Evolutionary conservation across 2,797 vertebrate genomes (phyloP).

Genomic region (Acridotheres tristis): DNA sequence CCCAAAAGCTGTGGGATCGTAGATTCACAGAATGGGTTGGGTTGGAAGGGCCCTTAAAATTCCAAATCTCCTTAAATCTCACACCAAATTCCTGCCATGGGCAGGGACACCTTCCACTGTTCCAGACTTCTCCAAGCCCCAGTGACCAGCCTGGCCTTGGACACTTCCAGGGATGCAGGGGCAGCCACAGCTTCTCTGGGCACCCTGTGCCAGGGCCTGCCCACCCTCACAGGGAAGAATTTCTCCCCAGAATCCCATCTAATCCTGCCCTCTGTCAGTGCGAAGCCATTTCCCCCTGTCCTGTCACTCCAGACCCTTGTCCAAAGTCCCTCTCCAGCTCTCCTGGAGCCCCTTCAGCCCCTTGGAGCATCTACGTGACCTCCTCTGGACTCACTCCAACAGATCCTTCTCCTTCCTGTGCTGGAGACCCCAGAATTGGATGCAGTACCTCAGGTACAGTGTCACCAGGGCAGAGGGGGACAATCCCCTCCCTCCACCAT

Average conservation of each 20-base stretch:
- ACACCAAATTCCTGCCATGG: neutral
- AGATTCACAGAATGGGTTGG: neutral
- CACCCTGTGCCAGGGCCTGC: neutral
- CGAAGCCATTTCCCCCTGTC: neutral
- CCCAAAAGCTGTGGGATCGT: accelerated
- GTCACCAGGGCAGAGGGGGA: neutral
- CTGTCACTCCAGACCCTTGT: neutral
- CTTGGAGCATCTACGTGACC: neutral
- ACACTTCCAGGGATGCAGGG: neutral
- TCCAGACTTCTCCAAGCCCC: neutral
- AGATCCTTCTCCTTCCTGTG: neutral
- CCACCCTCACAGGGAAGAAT: neutral
- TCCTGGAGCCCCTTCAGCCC: neutral
- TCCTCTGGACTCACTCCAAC: neutral
- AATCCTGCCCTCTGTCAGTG: neutral
- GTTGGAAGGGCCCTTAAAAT: neutral
- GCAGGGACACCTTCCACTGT: neutral
- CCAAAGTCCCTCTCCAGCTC: neutral
- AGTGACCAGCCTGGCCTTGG: accelerated
- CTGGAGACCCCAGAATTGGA: neutral
- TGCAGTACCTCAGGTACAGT: neutral
- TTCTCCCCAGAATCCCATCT: neutral
- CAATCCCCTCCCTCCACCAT: neutral
- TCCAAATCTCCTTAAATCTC: neutral
- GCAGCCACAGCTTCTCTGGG: neutral